Conservation (phyloP, 2,888 invertebrate genomes). For the Hetaerina titia region DNA sequence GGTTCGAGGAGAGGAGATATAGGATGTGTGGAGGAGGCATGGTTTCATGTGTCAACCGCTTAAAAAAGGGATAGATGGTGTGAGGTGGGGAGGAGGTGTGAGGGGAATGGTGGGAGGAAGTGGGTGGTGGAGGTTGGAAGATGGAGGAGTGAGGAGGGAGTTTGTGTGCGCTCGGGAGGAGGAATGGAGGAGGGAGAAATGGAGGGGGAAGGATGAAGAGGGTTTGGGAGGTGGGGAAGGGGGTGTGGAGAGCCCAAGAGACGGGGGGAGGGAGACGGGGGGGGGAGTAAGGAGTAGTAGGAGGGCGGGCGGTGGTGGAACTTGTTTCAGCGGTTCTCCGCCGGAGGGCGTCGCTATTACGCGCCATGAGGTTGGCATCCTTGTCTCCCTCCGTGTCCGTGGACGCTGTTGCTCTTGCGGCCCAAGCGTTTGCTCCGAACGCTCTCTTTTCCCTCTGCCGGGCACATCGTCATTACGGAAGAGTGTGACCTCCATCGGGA, state of each 20-base stretch:
- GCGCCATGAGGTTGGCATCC: conserved; percentile 57
- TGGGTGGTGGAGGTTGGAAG: not conserved
- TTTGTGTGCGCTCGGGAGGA: not conserved
- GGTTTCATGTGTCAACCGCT: conserved; percentile 32
- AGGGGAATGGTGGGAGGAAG: not conserved
- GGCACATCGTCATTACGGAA: conserved; percentile 37
- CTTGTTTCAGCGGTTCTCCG: conserved; percentile 24
- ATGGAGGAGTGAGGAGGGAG: not conserved
- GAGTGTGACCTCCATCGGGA: conserved; percentile 33
- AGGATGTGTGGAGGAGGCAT: conserved; percentile 22
- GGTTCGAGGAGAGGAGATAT: not conserved
- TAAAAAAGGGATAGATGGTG: not conserved
- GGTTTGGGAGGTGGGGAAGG: not conserved
- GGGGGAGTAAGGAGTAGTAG: not conserved
- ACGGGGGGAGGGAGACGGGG: not conserved
- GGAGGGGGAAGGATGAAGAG: not conserved
- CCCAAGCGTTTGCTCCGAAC: not conserved
- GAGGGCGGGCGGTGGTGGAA: not conserved
- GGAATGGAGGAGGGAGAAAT: not conserved
- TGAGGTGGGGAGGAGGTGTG: not conserved
- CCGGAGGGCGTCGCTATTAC: conserved; percentile 13
- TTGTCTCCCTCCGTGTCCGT: conserved; percentile 39
- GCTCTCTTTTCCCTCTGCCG: not conserved
- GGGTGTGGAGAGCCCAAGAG: not conserved
- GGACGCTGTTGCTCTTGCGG: conserved; percentile 31